Conservation (phyloP, 2,113 vertebrate species). For the Ceuthmochares aereus region DNA sequence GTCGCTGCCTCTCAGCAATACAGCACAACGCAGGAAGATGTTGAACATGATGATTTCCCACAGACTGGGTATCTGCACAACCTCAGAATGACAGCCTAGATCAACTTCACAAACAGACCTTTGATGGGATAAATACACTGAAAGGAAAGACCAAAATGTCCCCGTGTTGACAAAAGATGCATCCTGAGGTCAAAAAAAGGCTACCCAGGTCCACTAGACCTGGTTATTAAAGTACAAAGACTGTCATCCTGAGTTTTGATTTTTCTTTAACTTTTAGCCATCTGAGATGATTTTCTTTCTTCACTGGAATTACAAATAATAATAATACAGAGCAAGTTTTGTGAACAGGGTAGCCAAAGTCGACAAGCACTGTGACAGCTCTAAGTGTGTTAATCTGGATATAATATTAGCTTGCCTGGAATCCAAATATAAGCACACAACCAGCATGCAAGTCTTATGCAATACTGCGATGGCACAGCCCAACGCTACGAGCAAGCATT, state of each 20-base stretch:
- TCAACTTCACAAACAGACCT: neutral
- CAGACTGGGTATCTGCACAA: rapidly evolving
- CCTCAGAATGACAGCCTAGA: neutral
- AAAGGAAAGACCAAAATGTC: neutral
- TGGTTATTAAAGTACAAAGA: neutral
- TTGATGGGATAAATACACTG: neutral
- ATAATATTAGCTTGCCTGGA: neutral
- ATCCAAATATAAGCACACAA: neutral
- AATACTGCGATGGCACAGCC: neutral
- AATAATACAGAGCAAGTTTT: neutral
- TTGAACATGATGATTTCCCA: neutral
- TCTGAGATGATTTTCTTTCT: neutral
- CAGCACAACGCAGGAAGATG: neutral
- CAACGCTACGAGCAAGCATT: rapidly evolving
- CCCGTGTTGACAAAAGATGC: rapidly evolving
- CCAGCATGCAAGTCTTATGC: neutral
- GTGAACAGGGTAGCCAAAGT: neutral
- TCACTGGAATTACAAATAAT: neutral
- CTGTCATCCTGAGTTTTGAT: neutral
- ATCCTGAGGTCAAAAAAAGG: neutral
- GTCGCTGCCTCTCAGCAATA: neutral
- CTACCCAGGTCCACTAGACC: neutral
- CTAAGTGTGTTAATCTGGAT: neutral
- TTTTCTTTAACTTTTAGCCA: neutral
- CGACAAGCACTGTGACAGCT: neutral